Percentiles rank a stretch among this genome's conserved stretches.
These are phyloP conservation scores for Enteromius fasciolatus DNA, from an alignment of 2,797 vertebrate genomes.

Conservation along the genomic window DNA sequence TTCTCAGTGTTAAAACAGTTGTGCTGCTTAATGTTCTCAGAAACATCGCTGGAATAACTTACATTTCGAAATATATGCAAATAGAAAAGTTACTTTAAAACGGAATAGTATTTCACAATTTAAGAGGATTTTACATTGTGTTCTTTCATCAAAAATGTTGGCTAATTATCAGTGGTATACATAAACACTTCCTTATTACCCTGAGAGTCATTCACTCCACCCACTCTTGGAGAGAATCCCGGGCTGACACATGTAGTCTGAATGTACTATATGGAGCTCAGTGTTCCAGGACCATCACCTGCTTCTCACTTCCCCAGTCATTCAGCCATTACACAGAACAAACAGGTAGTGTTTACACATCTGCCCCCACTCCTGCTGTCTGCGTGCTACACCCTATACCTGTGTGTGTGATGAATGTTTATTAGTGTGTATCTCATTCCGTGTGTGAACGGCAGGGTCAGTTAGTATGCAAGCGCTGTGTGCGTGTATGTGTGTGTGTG, in stretches of 20 bases:
- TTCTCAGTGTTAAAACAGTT: background rate
- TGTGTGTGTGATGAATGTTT: slow-evolving; percentile 49
- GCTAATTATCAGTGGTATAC: background rate
- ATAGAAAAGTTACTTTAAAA: background rate
- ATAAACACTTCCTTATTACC: background rate
- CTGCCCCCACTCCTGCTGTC: slow-evolving; percentile 58
- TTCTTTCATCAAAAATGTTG: background rate
- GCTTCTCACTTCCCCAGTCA: slow-evolving; percentile 47
- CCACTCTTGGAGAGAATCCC: slow-evolving; percentile 12
- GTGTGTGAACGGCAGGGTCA: slow-evolving; percentile 46
- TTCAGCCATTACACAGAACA: slow-evolving; percentile 60
- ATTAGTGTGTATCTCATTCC: slow-evolving; percentile 55
- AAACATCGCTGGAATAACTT: background rate
- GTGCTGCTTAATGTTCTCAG: too few relatives aligned
- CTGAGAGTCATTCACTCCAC: slow-evolving; percentile 10
- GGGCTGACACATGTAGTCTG: background rate
- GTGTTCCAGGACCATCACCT: slow-evolving; percentile 56
- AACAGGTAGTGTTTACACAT: slow-evolving; percentile 64
- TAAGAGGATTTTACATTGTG: background rate
- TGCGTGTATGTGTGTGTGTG: background rate
- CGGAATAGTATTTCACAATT: background rate
- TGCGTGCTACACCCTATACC: slow-evolving; percentile 46
- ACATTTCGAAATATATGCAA: background rate
- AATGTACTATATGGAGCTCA: slow-evolving; percentile 23
- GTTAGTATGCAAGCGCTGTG: slow-evolving; percentile 17